A percentile compares a stretch with the other conserved stretches of the same genome.
Evolutionary conservation across 2,888 invertebrate genomes (phyloP).

Genomic region (Fragum fragum): DNA sequence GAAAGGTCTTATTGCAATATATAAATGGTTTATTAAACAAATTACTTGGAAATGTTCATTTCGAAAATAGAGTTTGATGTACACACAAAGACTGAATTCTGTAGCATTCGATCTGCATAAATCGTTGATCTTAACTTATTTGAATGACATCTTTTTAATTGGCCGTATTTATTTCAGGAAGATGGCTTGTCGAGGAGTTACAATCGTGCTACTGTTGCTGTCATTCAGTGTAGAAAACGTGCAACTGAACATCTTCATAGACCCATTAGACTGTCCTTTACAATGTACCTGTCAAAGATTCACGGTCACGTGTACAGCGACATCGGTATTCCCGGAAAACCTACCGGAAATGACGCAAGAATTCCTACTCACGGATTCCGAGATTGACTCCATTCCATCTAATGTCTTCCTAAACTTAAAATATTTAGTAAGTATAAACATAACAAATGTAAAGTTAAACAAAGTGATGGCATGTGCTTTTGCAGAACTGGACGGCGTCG

Average conservation of each 20-base stretch:
- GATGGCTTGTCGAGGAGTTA: neutral
- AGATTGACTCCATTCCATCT: constrained; percentile 37
- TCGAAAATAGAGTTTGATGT: no score
- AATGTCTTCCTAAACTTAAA: constrained; percentile 45
- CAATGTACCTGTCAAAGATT: constrained; percentile 44
- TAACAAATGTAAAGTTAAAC: constrained; percentile 23
- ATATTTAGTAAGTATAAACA: constrained; percentile 31
- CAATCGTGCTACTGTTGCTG: neutral
- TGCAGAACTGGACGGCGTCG: constrained; percentile 48
- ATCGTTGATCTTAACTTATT: no score
- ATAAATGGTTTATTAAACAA: no score
- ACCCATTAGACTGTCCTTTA: constrained; percentile 52
- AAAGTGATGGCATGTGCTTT: constrained; percentile 58
- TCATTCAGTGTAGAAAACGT: neutral
- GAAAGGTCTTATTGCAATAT: no score
- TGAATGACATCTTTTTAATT: no score
- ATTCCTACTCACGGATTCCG: constrained; percentile 41
- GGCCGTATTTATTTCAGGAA: constrained; percentile 1
- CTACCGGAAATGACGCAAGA: constrained; percentile 43
- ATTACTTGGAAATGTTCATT: no score
- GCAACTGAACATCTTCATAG: neutral
- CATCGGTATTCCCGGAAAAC: constrained; percentile 40
- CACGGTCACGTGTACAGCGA: constrained; percentile 36
- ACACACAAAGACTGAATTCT: no score
- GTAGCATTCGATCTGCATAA: no score